Base-by-base conservation (phyloP, 2,113 vertebrate species). In the Chloroceryle aenea region DNA sequence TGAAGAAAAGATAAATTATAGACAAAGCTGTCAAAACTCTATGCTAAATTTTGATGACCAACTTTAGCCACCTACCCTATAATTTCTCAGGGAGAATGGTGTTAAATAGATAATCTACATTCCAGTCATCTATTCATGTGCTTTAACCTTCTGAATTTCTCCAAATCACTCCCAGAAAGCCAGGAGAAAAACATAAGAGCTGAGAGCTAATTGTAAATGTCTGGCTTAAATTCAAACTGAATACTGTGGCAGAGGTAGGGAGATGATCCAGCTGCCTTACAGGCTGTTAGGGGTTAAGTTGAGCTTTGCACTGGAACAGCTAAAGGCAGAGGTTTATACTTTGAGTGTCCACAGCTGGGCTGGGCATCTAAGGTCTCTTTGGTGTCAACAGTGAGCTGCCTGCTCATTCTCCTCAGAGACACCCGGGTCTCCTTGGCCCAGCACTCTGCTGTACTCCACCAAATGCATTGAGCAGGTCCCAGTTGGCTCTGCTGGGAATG, bases 1-100 rank as follows among this genome's bases (percentile, higher is more conserved):
- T 69, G 74, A 87, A 94, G n/a, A 78, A 94, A 93, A 95, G 79
- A 95, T 30, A 95, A 95, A 94, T 95, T 89, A 89, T 61, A 94
- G 53, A 61, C 53, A 91, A 95, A 95, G 67, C 77, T 94, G 81
- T 95, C 87, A 89, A 94, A 91, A 89, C 12, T n/a, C 77, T 91
- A 43, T 87, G 56, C 84, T 85, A 94, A 82, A 91, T 96, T 94
- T 82, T 95, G 94, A 89, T 94, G 93, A 87, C 91, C 91, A 94
- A n/a, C 84, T 96, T 96, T 89, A 94, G 87, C 82, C 45, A 95
- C n/a, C 74, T 91, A 96, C 69, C n/a, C 52, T 94, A n/a, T 93
- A 93, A 91, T 95, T 96, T 96, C 85, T 91, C 63, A 53, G 67
- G 30, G 55, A 40, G 58, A 89, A 85, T 42, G 89, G 71, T 66